A percentile compares a stretch with the other conserved stretches of the same genome.
These are phyloP conservation scores for Griposia aprilina DNA, from an alignment of 2,888 invertebrate species.

Conservation along the genomic window DNA sequence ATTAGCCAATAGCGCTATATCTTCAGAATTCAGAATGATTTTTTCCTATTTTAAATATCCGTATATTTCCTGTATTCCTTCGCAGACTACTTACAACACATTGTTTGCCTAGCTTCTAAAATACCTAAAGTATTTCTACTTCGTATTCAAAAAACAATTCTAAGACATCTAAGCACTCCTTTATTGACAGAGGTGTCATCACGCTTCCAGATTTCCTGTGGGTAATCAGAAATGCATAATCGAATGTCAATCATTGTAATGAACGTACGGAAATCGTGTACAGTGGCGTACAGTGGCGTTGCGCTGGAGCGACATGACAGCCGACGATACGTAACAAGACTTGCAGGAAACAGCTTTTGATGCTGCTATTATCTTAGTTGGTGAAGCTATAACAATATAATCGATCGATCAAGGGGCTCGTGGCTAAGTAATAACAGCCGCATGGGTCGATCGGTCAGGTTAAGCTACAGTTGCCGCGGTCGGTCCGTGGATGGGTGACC, in stretches of 20 bases:
- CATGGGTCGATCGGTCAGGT: too few relatives aligned
- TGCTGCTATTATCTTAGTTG: neutral
- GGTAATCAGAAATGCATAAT: conserved; percentile 65
- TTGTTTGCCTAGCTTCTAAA: neutral
- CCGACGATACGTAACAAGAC: conserved; percentile 23
- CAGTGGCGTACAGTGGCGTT: conserved; percentile 31
- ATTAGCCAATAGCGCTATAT: too few relatives aligned
- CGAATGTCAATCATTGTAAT: conserved; percentile 66
- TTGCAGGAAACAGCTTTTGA: conserved; percentile 36
- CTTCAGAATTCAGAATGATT: too few relatives aligned
- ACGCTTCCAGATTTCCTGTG: conserved; percentile 45
- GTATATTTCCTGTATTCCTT: neutral
- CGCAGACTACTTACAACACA: neutral
- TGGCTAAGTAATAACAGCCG: too few relatives aligned
- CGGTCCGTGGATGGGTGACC: too few relatives aligned
- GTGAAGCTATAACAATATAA: neutral
- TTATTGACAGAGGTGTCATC: conserved; percentile 28
- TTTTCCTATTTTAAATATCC: neutral
- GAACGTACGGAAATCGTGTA: conserved; percentile 44
- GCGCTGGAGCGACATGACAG: conserved; percentile 34
- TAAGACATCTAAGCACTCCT: conserved; percentile 14
- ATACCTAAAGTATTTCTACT: neutral
- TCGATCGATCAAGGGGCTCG: too few relatives aligned
- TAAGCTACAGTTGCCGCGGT: too few relatives aligned
- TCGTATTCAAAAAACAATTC: neutral